phyloP scores from a whole-genome alignment of 2,797 vertebrate genomes.

The Emys orbicularis region DNA sequence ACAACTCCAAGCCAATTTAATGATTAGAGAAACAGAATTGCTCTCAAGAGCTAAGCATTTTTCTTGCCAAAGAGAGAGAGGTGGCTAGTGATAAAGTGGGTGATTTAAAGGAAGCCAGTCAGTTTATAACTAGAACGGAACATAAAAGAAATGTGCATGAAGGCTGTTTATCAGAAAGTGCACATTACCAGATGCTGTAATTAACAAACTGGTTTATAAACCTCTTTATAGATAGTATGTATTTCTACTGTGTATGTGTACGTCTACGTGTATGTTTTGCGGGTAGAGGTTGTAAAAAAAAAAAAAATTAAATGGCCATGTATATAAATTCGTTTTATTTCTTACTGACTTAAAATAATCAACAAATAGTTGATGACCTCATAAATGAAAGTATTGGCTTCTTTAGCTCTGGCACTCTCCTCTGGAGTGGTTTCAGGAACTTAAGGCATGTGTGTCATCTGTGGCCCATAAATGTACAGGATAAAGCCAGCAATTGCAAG shows the following conservation, averaged over 20 bases:
- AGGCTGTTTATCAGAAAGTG: not conserved
- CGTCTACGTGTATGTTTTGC: not conserved
- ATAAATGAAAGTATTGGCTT: not conserved
- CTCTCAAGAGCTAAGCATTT: not conserved
- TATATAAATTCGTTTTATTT: conserved; percentile 8
- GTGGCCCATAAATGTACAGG: not conserved
- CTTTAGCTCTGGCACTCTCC: not conserved
- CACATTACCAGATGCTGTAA: not conserved
- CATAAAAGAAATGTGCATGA: not conserved
- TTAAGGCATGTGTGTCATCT: not conserved
- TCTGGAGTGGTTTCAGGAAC: conserved; percentile 31
- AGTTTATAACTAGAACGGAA: not conserved
- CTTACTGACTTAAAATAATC: conserved; percentile 9
- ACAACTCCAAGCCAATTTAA: not conserved
- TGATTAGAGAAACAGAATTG: not conserved
- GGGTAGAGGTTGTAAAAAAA: not conserved
- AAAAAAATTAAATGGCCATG: not conserved
- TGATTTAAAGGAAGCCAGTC: not conserved
- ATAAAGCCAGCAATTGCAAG: not conserved
- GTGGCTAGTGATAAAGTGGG: not conserved
- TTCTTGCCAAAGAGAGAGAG: not conserved
- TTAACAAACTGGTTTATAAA: not conserved
- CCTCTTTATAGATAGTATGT: not conserved
- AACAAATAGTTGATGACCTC: not conserved
- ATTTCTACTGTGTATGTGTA: not conserved